Percentiles rank a stretch among this genome's conserved stretches.
phyloP scores from a whole-genome alignment of 2,113 vertebrate genomes.

The Columba janthina region DNA sequence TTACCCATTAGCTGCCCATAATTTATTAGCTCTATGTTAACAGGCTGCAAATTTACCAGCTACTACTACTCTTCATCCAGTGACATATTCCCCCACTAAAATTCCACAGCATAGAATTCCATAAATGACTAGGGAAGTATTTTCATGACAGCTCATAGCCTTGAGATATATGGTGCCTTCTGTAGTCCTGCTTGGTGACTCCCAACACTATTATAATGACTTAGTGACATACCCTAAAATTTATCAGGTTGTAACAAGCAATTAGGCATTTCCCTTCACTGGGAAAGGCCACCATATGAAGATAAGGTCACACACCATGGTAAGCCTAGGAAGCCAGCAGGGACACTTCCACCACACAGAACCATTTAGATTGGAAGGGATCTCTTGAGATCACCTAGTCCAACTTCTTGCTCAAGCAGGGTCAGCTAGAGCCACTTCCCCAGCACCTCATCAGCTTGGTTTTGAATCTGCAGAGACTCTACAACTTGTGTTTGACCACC shows the following conservation, averaged over 20 bases:
- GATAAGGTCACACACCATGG: rapidly evolving
- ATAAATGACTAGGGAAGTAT: background rate
- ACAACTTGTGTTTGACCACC: background rate
- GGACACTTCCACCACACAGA: background rate
- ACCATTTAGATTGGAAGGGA: background rate
- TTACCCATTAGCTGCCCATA: background rate
- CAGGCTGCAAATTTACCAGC: background rate
- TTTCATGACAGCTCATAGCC: background rate
- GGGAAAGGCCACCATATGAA: background rate
- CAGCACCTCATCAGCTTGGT: background rate
- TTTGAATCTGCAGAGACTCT: background rate
- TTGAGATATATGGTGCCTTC: background rate
- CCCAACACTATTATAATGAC: background rate
- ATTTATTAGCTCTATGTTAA: background rate
- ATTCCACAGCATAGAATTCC: background rate
- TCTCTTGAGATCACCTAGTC: background rate
- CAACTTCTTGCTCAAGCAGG: background rate
- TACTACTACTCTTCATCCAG: background rate
- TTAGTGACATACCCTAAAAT: background rate
- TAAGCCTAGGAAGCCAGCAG: background rate
- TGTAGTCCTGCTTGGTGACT: background rate
- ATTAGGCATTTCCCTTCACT: rapidly evolving
- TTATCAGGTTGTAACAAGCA: background rate
- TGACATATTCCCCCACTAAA: background rate
- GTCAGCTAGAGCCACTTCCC: background rate